Percentiles rank a stretch among this genome's conserved stretches.
These are phyloP conservation scores for Cirrhinus molitorella DNA, from an alignment of 2,797 vertebrate genomes.

Conservation along the genomic window DNA sequence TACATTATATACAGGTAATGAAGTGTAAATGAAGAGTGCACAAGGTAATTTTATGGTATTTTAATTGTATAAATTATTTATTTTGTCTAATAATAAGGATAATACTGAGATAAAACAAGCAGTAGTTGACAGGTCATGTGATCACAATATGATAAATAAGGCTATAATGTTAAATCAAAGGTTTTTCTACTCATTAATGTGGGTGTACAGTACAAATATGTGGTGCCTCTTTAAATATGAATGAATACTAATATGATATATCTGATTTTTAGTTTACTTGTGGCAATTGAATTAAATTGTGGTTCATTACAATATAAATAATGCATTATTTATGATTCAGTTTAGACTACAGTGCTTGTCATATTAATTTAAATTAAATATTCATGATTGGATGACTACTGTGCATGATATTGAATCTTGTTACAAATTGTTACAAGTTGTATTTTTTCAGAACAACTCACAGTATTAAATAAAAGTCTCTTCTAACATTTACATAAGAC, in stretches of 20 bases:
- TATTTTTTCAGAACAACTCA: neutral
- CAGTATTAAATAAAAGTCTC: slow-evolving; percentile 4
- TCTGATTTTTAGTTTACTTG: neutral
- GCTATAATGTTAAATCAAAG: neutral
- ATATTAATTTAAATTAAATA: neutral
- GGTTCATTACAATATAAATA: neutral
- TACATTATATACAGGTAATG: neutral
- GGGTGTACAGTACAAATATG: neutral
- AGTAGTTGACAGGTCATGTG: neutral
- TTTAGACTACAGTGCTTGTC: neutral
- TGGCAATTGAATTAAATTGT: neutral
- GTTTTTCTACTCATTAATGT: neutral
- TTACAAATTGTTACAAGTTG: neutral
- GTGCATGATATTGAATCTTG: neutral
- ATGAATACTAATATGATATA: neutral
- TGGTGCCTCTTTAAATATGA: neutral
- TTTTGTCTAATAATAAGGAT: neutral
- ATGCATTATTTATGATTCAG: neutral
- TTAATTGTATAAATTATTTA: neutral
- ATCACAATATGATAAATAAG: neutral
- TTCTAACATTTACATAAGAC: neutral
- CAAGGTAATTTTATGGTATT: neutral
- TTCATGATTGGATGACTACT: neutral
- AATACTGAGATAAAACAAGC: neutral
- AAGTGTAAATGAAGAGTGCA: neutral